Evolutionary conservation across 2,888 invertebrate species (phyloP), one percentile per base, ranked within the genome.

Genomic region (Coelinius sp.): DNA sequence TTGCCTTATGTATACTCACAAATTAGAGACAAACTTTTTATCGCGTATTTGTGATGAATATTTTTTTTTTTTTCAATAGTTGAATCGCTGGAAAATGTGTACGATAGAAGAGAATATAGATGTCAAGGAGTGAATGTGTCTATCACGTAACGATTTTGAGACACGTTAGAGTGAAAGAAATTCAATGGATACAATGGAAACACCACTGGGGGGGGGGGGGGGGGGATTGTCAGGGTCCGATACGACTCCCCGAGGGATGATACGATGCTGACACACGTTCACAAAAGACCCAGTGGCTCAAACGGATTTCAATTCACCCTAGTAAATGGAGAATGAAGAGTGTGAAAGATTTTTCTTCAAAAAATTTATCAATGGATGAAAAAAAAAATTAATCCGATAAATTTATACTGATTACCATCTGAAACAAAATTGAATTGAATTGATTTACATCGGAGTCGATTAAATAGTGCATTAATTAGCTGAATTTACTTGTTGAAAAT

Each of bases 141-240:
- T 73, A 66, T 73, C 73, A 71, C 68, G 66, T 73, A 70, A 71
- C 68, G 71, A 66, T 41, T 46, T 62, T 70, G 65, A 65, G 62
- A 49, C 59, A 66, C 46, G 64, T 69, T 75, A 64, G 71, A 76
- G 76, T 75, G 71, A 75, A 72, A 72, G 70, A 62, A 77, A 75
- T 76, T 75, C 62, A 73, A 63, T 52, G 70, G 52, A 62, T 70
- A 74, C 76, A 80, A 80, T 78, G 73, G 71, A n/a, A n/a, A n/a
- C n/a, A n/a, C n/a, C n/a, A n/a, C n/a, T n/a, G 52, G 56, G 46
- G 49, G 38, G 52, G 56, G 70, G 59, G 68, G 68, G 69, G 46
- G 66, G 59, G 35, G 53, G 64, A 71, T 74, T 49, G 68, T 70
- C 22, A 7, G 41, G 17, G 27, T 62, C 62, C 64, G 62, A 63